Base-by-base conservation (phyloP, 1,140 invertebrate genomes). In the Notospermus geniculatus region DNA sequence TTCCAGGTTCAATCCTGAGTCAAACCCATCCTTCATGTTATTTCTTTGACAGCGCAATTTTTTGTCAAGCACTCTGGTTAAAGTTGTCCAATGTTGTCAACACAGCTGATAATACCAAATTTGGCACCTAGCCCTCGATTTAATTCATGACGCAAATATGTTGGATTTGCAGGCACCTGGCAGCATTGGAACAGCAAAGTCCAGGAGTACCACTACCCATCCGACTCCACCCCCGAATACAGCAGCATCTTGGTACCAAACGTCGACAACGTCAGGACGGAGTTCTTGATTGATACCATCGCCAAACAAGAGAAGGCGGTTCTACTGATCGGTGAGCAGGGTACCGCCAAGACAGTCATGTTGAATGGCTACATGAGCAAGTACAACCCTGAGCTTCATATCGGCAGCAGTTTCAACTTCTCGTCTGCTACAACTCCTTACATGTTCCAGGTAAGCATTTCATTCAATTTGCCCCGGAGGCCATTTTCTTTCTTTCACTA, bases 341-440 rank as follows among this genome's bases (percentile, higher is more conserved):
- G 95, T 27, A 95, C 94, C 0, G 94, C 91, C 0, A 98, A 97
- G 83, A 97, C 92, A 0, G 91, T 96, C 0, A 97, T 97, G 88
- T 92, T 97, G 86, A 96, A 97, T 79, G 88, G 91, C 2, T 97
- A 93, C 74, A 92, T 95, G 89, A 90, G 88, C 69, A 92, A 92
- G 76, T 90, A 90, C 64, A 95, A 94, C 81, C 87, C 91, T 0
- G 94, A 97, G 72, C 86, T 86, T 1, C 91, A 93, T 72, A 83
- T 97, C 60, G 88, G 87, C 46, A 85, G 95, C 63, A 89, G 90
- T 0, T 92, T 97, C 71, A 97, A 97, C 81, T 98, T 97, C 78
- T 97, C 94, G 4, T 96, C 92, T 32, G 94, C 94, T 0, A 97
- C 95, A 0, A 95, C 91, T 60, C 92, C 94, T 0, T 55, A 56